Evolutionary conservation across 2,113 vertebrate genomes (phyloP), one percentile per base, ranked within the genome.

Genomic region (Collichthys lucidus): DNA sequence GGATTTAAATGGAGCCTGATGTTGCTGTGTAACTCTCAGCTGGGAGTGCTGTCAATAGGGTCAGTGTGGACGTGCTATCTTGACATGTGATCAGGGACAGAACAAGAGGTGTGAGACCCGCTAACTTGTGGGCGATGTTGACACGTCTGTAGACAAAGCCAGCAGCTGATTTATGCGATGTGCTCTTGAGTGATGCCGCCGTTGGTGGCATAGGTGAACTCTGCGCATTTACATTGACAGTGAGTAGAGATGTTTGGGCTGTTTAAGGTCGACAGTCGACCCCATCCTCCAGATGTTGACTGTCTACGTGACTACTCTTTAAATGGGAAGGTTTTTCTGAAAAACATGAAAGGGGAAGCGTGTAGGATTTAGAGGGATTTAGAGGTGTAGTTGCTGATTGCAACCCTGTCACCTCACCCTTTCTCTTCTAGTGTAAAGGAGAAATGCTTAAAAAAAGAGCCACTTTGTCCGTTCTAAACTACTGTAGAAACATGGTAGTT

Each of bases 1-100:
- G 70, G 73, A 66, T 87, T 90, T 77, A 73, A 83, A 82, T 79
- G 61, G 84, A 79, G 65, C 72, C 65, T 59, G 69, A 89, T 84
- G 77, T 64, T 74, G 60, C 71, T 66, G 66, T 20, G 42, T 53
- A 86, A 67, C 73, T 82, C 26, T 77, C 71, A 56, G 44, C 15
- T 35, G 63, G 57, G 29, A 60, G 47, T 2, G n/a, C n/a, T 11
- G 75, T 90, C 83, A 79, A 40, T 62, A n/a, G 52, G 77, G 79
- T 82, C 66, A 56, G 64, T 80, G 55, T 52, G 71, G 60, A 68
- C 49, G 68, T 83, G 22, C 42, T n/a, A 44, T 72, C 31, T 20
- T 49, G 46, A 47, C 47, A 35, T 66, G 26, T 46, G 53, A 84
- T 81, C 15, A 50, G 62, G 46, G 49, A 52, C 29, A 59, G 70